Conservation (phyloP, 2,797 vertebrate genomes). For the Eulemur mongoz region DNA sequence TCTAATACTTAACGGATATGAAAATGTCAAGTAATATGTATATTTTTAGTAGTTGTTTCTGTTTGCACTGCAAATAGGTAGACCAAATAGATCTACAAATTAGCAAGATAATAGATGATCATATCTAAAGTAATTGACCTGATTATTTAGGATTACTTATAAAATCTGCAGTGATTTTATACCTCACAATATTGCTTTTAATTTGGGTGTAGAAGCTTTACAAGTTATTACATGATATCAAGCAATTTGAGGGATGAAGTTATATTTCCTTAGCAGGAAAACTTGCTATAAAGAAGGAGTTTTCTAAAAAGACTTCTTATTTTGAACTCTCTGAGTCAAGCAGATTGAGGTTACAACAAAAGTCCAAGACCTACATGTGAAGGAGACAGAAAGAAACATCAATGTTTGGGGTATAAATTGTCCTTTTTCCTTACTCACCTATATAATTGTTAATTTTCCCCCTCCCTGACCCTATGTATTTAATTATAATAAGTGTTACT, state of each 20-base stretch:
- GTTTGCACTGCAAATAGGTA: neutral
- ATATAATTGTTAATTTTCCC: neutral
- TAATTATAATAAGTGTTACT: neutral
- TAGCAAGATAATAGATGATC: neutral
- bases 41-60: neutral
- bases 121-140: neutral
- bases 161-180: neutral
- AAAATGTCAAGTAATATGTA: neutral
- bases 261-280: neutral
- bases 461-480: neutral
- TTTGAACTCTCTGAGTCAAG: neutral
- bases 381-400: neutral
- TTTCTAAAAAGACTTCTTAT: neutral
- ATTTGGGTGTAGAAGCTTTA: neutral
- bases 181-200: neutral
- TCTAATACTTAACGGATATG: neutral
- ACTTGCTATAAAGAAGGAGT: neutral
- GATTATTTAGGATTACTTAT: neutral
- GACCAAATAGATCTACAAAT: neutral
- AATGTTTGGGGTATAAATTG: fast-evolving
- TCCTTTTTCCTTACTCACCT: neutral
- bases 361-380: neutral
- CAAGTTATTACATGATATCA: neutral
- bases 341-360: neutral
- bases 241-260: neutral